Evolutionary conservation across 2,888 invertebrate species (phyloP), one percentile per base, ranked within the genome.

Genomic region (Sisyra terminalis): DNA sequence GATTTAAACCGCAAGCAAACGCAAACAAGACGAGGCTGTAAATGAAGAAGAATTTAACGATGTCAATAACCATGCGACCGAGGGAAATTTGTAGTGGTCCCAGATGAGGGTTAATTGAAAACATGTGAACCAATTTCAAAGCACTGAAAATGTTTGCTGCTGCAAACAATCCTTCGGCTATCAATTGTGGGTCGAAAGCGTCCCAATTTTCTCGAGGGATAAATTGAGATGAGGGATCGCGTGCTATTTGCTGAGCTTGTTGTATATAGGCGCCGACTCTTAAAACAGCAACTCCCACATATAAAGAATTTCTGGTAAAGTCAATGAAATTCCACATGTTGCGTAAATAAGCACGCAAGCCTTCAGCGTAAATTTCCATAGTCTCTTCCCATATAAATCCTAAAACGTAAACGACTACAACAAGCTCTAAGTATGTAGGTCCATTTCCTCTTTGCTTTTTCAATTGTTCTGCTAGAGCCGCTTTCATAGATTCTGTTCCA

Each of bases 261-360:
- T 86, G 81, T 32, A 82, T 59, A 54, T 81, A 88, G 1, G 88
- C 87, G 0, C 76, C 75, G 3, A 71, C 56, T 39, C 80, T 65
- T 4, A 88, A 62, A 18, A 82, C 55, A 29, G 73, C 70, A 7
- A 85, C 85, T 3, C 73, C 68, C 34, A 83, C 71, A 60, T 94
- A 96, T 2, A 94, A 67, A 1, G 78, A 76, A 63, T 94, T 94
- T 35, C 92, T 75, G 4, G 84, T 81, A 57, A 93, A 93, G 65
- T 96, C 94, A 42, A 96, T 86, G 55, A 93, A 87, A 62, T 96
- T 96, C 94, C 94, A 96, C 73, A 94, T 77, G 59, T 96, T 89
- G 24, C 86, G 72, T 18, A 92, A 69, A 56, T 94, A 96, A 1
- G 78, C 78, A 31, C 74, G 71, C 39, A 92, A 72, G n/a, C 94